Evolutionary conservation across 1,140 invertebrate species (phyloP), one percentile per base, ranked within the genome.

Genomic region (Drosophila mayri): DNA sequence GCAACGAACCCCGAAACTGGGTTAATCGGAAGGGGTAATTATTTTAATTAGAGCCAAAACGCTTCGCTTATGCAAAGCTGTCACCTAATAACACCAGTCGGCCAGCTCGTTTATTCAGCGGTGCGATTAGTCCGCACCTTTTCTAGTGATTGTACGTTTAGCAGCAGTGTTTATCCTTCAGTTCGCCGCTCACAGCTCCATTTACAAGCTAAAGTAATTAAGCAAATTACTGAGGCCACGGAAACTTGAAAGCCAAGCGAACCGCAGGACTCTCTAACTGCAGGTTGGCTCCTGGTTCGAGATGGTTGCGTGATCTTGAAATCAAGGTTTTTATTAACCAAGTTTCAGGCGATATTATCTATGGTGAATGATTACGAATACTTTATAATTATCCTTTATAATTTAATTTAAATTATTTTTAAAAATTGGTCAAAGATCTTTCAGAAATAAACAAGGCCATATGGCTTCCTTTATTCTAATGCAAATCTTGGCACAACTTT

Each of bases 161-260:
- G 66, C 43, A 59, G 41, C 43, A 20, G 65, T 71, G 37, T 58
- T 71, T 72, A 70, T 44, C 62, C 66, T 70, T 12, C 41, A 28
- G 3, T 40, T 60, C 25, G 43, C 25, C 49, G 57, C 38, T 49
- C 47, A 49, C 62, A 44, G 49, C 47, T 76, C 55, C 65, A 75
- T 66, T 82, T 75, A 91, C 84, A 80, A 70, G 67, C 76, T 76
- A 81, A 91, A 90, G 90, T 91, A 91, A 91, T 91, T 91, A 91
- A 91, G 76, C 62, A 91, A 91, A 91, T 91, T 91, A 91, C 81
- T 80, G 76, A 63, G 64, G 59, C 81, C 74, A 71, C 65, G 72
- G 50, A n/a, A 55, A 72, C 66, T 64, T 30, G 62, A 37, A 40
- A 40, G 66, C 47, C 52, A 65, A 77, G 60, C 59, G 44, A 79